Percentiles rank a stretch among this genome's conserved stretches.
phyloP scores from a whole-genome alignment of 2,888 invertebrate genomes.

The Mongoloraphidia duomilia region DNA sequence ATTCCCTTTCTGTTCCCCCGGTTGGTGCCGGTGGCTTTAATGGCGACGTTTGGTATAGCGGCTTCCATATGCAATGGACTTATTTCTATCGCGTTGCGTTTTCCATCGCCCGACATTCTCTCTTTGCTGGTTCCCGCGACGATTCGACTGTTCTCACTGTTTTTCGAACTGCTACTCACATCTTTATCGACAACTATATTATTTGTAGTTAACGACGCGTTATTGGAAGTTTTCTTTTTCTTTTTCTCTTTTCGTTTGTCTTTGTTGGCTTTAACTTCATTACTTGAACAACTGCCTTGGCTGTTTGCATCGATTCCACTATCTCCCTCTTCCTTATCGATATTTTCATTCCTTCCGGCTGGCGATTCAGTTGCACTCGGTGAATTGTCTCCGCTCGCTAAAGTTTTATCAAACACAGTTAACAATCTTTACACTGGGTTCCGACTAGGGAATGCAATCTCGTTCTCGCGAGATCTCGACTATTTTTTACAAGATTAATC shows the following conservation, averaged over 20 bases:
- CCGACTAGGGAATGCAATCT: too few species aligned
- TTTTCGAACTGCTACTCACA: conserved; percentile 10
- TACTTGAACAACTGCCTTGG: conserved; percentile 78
- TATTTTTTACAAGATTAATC: too few species aligned
- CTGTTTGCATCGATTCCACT: conserved; percentile 82
- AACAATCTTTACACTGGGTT: too few species aligned
- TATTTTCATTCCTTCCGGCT: conserved; percentile 24
- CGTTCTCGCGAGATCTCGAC: too few species aligned
- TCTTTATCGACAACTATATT: conserved; percentile 13
- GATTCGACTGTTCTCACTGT: conserved; percentile 5
- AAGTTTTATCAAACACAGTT: neutral
- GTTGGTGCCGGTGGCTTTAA: conserved; percentile 3
- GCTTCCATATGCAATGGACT: too few species aligned
- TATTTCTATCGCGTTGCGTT: conserved; percentile 2
- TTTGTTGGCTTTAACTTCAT: conserved; percentile 62
- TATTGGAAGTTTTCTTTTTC: conserved; percentile 26
- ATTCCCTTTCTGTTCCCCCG: conserved; percentile 2
- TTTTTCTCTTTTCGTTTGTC: conserved; percentile 54
- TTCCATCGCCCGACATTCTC: conserved; percentile 10
- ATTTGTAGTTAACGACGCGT: neutral
- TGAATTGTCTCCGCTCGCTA: conserved; percentile 14
- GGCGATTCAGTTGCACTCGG: conserved; percentile 22
- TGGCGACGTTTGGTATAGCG: too few species aligned
- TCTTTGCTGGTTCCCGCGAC: neutral
- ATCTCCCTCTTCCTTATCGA: conserved; percentile 70